Percentiles rank a stretch among this genome's conserved stretches.
phyloP scores from a whole-genome alignment of 2,797 vertebrate genomes.

The Forpus xanthops region DNA sequence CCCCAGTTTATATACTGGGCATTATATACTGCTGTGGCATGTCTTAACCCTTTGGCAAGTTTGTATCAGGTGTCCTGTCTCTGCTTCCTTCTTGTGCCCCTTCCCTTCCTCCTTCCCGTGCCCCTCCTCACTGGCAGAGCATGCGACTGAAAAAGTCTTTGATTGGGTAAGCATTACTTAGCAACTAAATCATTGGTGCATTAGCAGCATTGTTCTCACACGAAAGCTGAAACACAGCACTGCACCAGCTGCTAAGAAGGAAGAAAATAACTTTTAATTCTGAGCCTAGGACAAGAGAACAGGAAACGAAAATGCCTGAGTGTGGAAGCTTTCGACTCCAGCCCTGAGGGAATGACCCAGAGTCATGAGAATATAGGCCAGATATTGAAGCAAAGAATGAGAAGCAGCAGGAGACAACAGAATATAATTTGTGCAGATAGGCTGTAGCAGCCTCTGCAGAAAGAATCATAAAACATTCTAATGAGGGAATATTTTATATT shows the following conservation, averaged over 20 bases:
- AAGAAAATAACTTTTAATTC: not conserved
- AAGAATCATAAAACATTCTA: conserved; percentile 5
- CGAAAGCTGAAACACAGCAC: not conserved
- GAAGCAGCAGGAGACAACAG: conserved; percentile 26
- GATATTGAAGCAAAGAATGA: conserved; percentile 49
- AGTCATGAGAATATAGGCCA: conserved; percentile 55
- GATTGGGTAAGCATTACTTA: not conserved
- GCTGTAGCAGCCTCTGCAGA: not conserved
- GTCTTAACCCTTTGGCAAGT: not conserved
- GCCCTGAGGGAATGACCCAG: conserved; percentile 22
- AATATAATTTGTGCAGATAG: conserved; percentile 1
- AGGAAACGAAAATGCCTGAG: not conserved
- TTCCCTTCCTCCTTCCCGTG: not conserved
- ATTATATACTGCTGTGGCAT: not conserved
- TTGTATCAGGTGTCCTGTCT: not conserved
- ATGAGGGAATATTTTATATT: not conserved
- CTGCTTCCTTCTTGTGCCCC: not conserved
- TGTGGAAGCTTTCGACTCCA: not conserved
- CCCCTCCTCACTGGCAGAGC: not conserved
- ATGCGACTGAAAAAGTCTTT: not conserved
- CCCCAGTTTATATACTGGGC: not conserved
- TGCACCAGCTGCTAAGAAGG: not conserved
- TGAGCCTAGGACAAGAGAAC: not conserved
- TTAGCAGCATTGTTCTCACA: not conserved
- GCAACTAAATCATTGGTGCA: not conserved